Evolutionary conservation across 2,797 vertebrate genomes (phyloP).

Genomic region (Mastacembelus armatus): DNA sequence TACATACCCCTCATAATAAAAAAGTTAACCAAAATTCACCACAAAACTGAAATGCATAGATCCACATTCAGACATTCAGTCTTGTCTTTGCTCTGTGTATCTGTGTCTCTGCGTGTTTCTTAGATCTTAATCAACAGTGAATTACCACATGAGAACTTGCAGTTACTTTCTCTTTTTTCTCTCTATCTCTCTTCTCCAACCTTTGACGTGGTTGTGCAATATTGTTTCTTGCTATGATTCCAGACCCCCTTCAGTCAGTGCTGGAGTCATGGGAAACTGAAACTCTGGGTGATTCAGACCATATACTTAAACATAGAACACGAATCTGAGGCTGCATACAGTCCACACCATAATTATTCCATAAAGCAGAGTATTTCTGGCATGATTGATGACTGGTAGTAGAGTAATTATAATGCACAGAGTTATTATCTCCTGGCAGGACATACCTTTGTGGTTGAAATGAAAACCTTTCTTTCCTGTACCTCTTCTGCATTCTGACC

Average conservation of each 20-base stretch:
- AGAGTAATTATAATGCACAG: conserved; percentile 1
- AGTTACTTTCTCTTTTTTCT: neutral
- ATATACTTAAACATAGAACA: conserved; percentile 64
- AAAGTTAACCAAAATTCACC: neutral
- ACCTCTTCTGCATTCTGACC: conserved; percentile 64
- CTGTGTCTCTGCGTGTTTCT: neutral
- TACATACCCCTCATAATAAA: neutral
- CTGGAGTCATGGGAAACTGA: conserved; percentile 33
- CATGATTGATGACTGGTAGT: conserved; percentile 14
- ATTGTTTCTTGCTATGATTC: conserved; percentile 32
- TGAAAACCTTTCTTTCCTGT: conserved; percentile 58
- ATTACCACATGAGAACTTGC: conserved; percentile 11
- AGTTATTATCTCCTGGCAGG: conserved; percentile 30
- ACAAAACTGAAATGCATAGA: neutral
- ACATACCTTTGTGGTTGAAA: conserved; percentile 44
- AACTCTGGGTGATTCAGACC: conserved; percentile 36
- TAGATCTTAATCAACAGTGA: neutral
- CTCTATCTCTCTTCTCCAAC: conserved; percentile 15
- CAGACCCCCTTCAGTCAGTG: conserved; percentile 28
- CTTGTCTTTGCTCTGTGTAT: neutral
- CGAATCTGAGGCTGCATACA: neutral
- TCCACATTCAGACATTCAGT: too few species aligned
- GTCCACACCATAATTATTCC: conserved; percentile 2
- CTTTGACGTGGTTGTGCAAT: conserved; percentile 53
- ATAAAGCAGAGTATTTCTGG: conserved; percentile 15